Evolutionary conservation across 1,140 invertebrate species (phyloP), one percentile per base, ranked within the genome.

Genomic region (Lucilia cuprina): DNA sequence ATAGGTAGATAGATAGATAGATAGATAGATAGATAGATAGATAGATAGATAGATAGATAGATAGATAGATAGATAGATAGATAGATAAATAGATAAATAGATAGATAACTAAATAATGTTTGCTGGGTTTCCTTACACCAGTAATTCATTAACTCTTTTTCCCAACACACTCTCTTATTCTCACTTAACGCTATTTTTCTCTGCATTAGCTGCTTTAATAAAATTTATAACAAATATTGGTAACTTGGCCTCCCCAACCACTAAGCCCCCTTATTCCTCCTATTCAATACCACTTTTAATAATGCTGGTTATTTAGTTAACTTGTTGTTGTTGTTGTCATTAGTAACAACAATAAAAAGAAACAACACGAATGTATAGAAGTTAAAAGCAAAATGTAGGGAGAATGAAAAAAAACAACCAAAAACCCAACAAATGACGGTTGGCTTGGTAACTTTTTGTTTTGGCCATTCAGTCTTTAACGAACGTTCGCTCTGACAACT

Each of bases 371-470:
- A 41, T 41, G 41, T 41, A 30, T 30, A 41, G 41, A 8, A 10
- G 41, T 41, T 75, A 34, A n/a, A 78, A 41, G n/a, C 13, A 19
- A 47, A 13, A 41, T 19, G 74, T 75, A 35, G 74, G 25, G 25
- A 30, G 25, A 30, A 30, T 30, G 25, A 30, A 30, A 30, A 30
- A 30, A 34, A 75, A 14, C 10, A 47, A 78, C 75, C 17, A 35
- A 17, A 17, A 12, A 75, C 1, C 21, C 19, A 75, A 75, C 74
- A 75, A 78, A 78, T 78, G 35, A 78, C 35, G 75, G 75, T 78
- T 78, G 75, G n/a, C 75, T 78, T 78, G 75, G 75, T 78, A 78
- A 78, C 75, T 78, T 49, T 19, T n/a, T 47, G 75, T 78, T 78
- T 78, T 17, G 35, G 34, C 75, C 75, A 78, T 78, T 78, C 75